Evolutionary conservation across 1,140 invertebrate genomes (phyloP).

Genomic region (Bombus consobrinus): DNA sequence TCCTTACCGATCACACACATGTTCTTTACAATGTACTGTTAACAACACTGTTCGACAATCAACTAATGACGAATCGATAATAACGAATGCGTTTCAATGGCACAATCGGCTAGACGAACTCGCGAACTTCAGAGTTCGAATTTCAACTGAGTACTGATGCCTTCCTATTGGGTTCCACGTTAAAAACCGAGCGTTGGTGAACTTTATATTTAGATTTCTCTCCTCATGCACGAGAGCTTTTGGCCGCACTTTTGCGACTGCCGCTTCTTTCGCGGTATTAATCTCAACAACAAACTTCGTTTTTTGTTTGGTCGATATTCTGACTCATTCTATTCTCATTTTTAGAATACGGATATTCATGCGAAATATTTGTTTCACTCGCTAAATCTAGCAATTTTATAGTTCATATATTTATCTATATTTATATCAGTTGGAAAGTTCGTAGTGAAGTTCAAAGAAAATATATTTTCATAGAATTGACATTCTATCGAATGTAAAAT

Average conservation of each 20-base stretch:
- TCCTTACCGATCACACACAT: slow-evolving; percentile 53
- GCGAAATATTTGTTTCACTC: too few species aligned
- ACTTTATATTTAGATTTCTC: slow-evolving; percentile 62
- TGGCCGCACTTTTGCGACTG: slow-evolving; percentile 28
- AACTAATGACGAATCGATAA: slow-evolving; percentile 18
- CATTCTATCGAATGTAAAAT: neutral
- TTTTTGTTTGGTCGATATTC: too few species aligned
- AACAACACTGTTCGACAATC: neutral
- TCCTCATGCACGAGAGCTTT: slow-evolving; percentile 15
- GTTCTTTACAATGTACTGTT: neutral
- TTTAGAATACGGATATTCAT: neutral
- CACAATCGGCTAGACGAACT: neutral
- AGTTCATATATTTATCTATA: neutral
- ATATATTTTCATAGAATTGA: neutral
- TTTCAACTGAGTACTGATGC: slow-evolving; percentile 37
- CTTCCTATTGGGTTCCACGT: neutral
- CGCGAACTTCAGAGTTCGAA: neutral
- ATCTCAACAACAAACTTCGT: too few species aligned
- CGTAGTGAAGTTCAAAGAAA: neutral
- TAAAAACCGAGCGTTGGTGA: neutral
- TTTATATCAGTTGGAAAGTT: neutral
- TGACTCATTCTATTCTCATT: too few species aligned
- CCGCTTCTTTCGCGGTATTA: neutral
- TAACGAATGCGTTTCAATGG: neutral
- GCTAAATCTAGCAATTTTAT: too few species aligned